Base-by-base conservation (phyloP, 30 jellyfish, hydroid and myxozoan genomes). In the Hydra vulgaris region DNA sequence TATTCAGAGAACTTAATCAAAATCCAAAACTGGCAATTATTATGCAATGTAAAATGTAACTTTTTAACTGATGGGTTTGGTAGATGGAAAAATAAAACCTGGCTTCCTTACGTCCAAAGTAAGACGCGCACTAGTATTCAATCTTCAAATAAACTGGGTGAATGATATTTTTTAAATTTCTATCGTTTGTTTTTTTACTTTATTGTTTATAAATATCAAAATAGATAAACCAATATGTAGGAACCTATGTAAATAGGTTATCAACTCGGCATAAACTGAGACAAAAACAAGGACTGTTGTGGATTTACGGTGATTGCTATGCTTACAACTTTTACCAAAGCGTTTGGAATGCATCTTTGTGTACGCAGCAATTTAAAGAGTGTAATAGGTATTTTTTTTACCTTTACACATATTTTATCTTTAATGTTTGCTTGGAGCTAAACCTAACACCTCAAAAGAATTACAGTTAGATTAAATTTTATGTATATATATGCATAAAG, bases 51-150 rank as follows among this genome's bases (percentile, higher is more conserved):
- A 7, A 83, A 54, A 21, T 91, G 98, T 67, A 84, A 83, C 12
- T 91, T 78, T 67, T 68, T 91, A 0, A 81, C 95, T 86, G 98
- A 91, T 87, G 98, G 98, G 0, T 83, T 81, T 66, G 98, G 98
- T 18, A 80, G 98, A 53, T 91, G 98, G 98, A 74, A 71, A 12
- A 78, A 86, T 0, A 69, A 54, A 21, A 27, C 53, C 18, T 91
- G 98, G 98, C 74, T 79, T 70, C 96, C 98, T 7, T 83, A 70
- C 26, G 71, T 52, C 7, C n/a, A 76, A 74, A 25, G 87, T 83
- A 68, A 19, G 15, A 27, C 71, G 52, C 7, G 53, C 67, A 68
- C 1, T 53, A 23, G n/a, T n/a, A n/a, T n/a, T n/a, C n/a, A n/a
- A n/a, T n/a, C n/a, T n/a, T n/a, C n/a, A n/a, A n/a, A n/a, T n/a